Percentiles rank a stretch among this genome's conserved stretches.
phyloP scores from a whole-genome alignment of 2,113 vertebrate species.

The Saccopteryx leptura region DNA sequence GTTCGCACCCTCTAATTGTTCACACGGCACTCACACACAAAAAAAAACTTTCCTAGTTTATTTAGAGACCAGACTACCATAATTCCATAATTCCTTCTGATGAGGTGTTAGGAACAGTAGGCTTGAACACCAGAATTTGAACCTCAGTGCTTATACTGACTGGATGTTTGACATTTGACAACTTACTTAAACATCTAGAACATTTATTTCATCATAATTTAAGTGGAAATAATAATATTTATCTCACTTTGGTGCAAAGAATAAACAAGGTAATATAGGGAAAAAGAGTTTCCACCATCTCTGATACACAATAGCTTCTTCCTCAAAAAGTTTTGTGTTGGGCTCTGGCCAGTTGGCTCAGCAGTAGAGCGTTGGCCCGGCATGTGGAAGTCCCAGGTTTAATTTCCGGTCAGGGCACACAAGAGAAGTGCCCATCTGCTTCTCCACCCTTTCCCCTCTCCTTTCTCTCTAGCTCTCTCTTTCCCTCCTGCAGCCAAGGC shows the following conservation, averaged over 20 bases:
- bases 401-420: no score
- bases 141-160: neutral
- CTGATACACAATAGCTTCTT: neutral
- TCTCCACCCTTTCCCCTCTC: no score
- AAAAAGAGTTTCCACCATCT: neutral
- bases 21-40: neutral
- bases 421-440: no score
- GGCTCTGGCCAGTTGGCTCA: no score
- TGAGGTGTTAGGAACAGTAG: neutral
- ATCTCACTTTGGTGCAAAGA: neutral
- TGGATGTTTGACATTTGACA: neutral
- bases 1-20: neutral
- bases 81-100: conserved; percentile 41
- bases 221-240: neutral
- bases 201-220: neutral
- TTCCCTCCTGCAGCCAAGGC: no score
- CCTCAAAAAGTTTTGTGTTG: neutral
- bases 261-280: neutral
- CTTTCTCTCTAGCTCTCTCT: no score
- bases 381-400: no score
- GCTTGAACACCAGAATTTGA: conserved; percentile 21
- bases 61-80: neutral
- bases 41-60: neutral
- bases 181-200: neutral
- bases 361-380: no score